Percentiles rank a stretch among this genome's conserved stretches.
Conservation (phyloP, 2,113 vertebrate species). For the Sebastes fasciatus region DNA sequence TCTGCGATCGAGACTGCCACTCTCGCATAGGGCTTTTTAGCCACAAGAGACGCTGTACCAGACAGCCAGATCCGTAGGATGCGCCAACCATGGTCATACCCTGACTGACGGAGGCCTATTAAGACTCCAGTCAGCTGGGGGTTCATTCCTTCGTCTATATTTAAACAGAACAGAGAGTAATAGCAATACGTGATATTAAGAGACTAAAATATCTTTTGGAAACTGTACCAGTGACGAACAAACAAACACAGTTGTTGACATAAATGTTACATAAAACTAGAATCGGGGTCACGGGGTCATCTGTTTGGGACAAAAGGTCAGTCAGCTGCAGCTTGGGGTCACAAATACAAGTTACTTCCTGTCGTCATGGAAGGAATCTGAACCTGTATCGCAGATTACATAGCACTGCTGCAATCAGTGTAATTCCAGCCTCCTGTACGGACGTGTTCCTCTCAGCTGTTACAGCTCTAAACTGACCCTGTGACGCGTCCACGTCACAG, state of each 20-base stretch:
- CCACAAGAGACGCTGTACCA: too few relatives aligned
- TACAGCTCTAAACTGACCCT: not conserved
- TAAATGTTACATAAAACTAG: not conserved
- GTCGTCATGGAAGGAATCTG: not conserved
- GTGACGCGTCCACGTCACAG: not conserved
- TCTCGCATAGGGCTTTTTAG: too few relatives aligned
- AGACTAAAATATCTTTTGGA: not conserved
- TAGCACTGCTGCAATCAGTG: not conserved
- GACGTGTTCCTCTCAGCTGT: not conserved
- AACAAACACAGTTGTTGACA: not conserved
- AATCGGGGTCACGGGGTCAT: not conserved
- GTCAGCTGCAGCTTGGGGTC: not conserved
- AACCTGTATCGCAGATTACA: not conserved
- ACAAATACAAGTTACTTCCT: not conserved
- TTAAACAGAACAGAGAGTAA: too few relatives aligned
- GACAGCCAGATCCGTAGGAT: too few relatives aligned
- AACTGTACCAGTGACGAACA: not conserved
- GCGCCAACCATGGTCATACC: too few relatives aligned
- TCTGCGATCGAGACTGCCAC: too few relatives aligned
- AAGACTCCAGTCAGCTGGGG: too few relatives aligned
- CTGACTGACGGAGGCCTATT: too few relatives aligned
- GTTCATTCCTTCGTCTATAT: too few relatives aligned
- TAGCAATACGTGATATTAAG: not conserved
- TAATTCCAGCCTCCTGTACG: slow-evolving; percentile 1
- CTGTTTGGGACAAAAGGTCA: slow-evolving; percentile 17